phyloP scores from a whole-genome alignment of 2,797 vertebrate species.

The Chaetophractus vellerosus region DNA sequence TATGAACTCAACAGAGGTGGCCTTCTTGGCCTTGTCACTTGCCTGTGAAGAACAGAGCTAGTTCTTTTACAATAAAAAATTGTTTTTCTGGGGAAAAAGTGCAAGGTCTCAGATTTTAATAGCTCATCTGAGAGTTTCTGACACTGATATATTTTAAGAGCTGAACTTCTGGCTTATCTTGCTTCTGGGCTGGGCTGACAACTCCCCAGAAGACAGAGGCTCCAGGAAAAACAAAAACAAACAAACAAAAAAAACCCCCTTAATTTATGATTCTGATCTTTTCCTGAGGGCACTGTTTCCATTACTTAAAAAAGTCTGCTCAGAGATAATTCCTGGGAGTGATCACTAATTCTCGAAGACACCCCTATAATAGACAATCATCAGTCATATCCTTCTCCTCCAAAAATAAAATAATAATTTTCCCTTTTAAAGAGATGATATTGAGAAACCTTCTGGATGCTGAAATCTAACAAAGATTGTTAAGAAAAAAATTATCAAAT shows the following conservation, averaged over 20 bases:
- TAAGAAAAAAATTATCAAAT: slow-evolving; percentile 56
- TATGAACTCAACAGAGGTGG: neutral
- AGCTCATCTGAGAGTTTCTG: slow-evolving; percentile 56
- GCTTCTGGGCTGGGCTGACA: neutral
- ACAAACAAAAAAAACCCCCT: neutral
- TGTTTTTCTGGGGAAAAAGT: slow-evolving; percentile 17
- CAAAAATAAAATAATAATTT: neutral
- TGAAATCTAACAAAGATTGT: neutral
- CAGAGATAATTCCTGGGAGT: neutral
- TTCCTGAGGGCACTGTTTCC: slow-evolving; percentile 26
- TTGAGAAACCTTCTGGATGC: neutral
- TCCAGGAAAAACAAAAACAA: neutral
- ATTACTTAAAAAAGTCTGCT: slow-evolving; percentile 39
- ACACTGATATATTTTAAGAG: slow-evolving; percentile 49
- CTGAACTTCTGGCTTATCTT: slow-evolving; percentile 23
- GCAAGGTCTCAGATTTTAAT: slow-evolving; percentile 50
- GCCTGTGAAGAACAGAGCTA: slow-evolving; percentile 9
- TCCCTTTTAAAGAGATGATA: neutral
- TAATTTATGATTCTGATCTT: slow-evolving; percentile 46
- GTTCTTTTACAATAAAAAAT: slow-evolving; percentile 36
- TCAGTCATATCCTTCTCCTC: neutral
- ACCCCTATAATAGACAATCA: neutral
- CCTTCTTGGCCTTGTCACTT: neutral
- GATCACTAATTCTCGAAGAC: slow-evolving; percentile 9
- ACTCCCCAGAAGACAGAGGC: slow-evolving; percentile 46